Percentiles rank a stretch among this genome's conserved stretches.
Evolutionary conservation across 2,797 vertebrate genomes (phyloP).

Genomic region (Parauchenoglanis punctatus): DNA sequence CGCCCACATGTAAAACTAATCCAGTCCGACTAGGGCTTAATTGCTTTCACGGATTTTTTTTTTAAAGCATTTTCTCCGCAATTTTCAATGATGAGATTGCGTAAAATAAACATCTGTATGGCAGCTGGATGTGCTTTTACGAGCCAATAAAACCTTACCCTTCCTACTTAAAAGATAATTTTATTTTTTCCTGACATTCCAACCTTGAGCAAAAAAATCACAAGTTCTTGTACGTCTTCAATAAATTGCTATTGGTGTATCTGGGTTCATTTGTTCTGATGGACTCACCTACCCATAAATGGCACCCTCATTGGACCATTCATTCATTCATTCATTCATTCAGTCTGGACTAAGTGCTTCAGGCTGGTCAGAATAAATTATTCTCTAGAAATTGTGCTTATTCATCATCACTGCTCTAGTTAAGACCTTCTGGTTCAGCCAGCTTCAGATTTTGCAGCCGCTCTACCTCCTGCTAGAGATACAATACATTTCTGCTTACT

Average conservation of each 20-base stretch:
- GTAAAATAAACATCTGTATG: not conserved
- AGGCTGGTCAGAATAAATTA: not conserved
- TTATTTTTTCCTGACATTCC: not conserved
- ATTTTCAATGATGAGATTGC: not conserved
- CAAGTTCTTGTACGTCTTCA: not conserved
- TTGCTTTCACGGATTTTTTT: not conserved
- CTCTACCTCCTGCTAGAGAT: not conserved
- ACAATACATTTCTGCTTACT: not conserved
- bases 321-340: not conserved
- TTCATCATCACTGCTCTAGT: not conserved
- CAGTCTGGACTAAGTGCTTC: not conserved
- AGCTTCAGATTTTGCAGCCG: not conserved
- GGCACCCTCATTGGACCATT: not conserved
- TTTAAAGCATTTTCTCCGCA: not conserved
- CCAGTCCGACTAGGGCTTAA: not conserved
- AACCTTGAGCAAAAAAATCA: not conserved
- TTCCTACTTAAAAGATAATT: not conserved
- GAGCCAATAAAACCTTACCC: not conserved
- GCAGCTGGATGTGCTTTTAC: not conserved
- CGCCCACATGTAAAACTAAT: not conserved
- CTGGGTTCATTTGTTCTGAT: not conserved
- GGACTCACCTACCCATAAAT: not conserved
- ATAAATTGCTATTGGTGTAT: not conserved
- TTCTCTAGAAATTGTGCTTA: not conserved
- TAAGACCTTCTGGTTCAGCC: conserved; percentile 19